These are phyloP conservation scores for Gephyroberyx darwinii DNA, from an alignment of 2,797 vertebrate species.

Conservation along the genomic window DNA sequence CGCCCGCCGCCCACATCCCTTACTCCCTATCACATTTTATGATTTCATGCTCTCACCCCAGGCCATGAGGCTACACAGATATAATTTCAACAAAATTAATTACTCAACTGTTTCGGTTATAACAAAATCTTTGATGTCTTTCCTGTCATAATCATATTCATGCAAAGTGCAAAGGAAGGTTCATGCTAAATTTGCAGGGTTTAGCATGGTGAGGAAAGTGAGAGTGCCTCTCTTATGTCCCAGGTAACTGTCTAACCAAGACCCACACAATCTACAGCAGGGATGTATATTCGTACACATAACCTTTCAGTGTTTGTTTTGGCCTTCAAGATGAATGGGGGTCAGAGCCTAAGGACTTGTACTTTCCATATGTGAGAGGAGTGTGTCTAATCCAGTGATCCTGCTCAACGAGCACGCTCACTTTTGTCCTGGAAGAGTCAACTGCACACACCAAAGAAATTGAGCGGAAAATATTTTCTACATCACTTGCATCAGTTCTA, in stretches of 20 bases:
- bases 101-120: too few relatives aligned
- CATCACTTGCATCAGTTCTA: neutral
- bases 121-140: too few relatives aligned
- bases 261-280: neutral
- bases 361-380: too few relatives aligned
- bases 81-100: too few relatives aligned
- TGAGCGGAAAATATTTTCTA: too few relatives aligned
- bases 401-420: too few relatives aligned
- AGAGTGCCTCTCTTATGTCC: conserved; percentile 2
- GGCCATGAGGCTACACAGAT: too few relatives aligned
- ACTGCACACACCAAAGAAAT: neutral
- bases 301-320: conserved; percentile 50
- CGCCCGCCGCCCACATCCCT: too few relatives aligned
- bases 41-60: too few relatives aligned
- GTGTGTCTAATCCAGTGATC: too few relatives aligned
- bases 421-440: neutral
- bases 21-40: too few relatives aligned
- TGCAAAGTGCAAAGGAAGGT: neutral
- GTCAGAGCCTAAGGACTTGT: neutral
- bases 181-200: neutral
- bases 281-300: conserved; percentile 23
- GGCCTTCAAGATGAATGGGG: conserved; percentile 18
- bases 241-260: conserved; percentile 34
- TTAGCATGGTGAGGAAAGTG: neutral
- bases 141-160: neutral